A percentile compares a stretch with the other conserved stretches of the same genome.
Evolutionary conservation across 2,888 invertebrate genomes (phyloP).

Genomic region (Leptinotarsa rubiginosa): DNA sequence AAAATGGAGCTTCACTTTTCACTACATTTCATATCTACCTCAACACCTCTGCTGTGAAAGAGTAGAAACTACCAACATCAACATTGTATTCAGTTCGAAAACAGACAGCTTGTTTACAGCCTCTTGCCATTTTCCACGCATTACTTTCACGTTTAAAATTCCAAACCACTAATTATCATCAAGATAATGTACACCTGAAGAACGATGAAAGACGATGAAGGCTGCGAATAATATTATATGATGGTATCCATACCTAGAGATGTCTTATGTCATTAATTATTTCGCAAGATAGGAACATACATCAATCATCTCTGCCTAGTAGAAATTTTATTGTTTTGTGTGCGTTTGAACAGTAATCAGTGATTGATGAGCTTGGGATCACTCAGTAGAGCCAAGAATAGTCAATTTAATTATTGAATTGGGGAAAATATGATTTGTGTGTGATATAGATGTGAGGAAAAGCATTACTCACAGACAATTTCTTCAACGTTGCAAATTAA

Average conservation of each 20-base stretch:
- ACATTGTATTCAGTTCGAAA: neutral
- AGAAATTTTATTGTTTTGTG: slow-evolving; percentile 11
- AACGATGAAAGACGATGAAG: slow-evolving; percentile 2
- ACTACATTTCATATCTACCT: too few relatives aligned
- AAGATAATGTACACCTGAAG: slow-evolving; percentile 2
- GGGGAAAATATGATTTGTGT: neutral
- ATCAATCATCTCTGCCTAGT: slow-evolving; percentile 17
- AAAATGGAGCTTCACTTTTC: too few relatives aligned
- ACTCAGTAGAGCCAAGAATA: neutral
- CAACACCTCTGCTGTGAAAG: too few relatives aligned
- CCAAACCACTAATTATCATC: slow-evolving; percentile 8
- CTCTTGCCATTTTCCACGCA: neutral
- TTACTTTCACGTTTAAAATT: slow-evolving; percentile 4
- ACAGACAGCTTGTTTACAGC: neutral
- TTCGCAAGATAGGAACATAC: slow-evolving; percentile 3
- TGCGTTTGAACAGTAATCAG: slow-evolving; percentile 12
- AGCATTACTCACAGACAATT: too few relatives aligned
- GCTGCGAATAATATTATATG: slow-evolving; percentile 1
- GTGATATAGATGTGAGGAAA: neutral
- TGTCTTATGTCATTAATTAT: slow-evolving; percentile 19
- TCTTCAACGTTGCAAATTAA: too few relatives aligned
- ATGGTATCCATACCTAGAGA: slow-evolving; percentile 1
- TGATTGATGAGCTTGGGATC: slow-evolving; percentile 14
- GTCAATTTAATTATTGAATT: neutral
- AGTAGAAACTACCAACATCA: neutral